Evolutionary conservation across 2,113 vertebrate species (phyloP).

Genomic region (Atractosteus spatula): DNA sequence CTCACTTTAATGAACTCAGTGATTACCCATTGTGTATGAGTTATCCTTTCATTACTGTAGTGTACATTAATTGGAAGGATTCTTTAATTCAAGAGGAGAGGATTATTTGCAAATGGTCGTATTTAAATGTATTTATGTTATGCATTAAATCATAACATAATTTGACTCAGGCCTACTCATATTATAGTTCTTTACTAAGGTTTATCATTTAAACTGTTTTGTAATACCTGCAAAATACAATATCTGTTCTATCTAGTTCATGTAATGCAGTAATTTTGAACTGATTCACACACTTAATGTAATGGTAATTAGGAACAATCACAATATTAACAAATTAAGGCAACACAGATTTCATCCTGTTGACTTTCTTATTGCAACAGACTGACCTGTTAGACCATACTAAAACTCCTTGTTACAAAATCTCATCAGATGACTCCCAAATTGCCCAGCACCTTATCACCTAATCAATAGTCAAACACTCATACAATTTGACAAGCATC

Average conservation of each 20-base stretch:
- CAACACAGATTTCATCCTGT: conserved; percentile 15
- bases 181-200: no score
- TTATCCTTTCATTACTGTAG: no score
- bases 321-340: conserved; percentile 9
- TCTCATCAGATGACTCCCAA: conserved; percentile 43
- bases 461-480: conserved; percentile 65
- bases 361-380: conserved; percentile 10
- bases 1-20: no score
- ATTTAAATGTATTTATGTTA: no score
- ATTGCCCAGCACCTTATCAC: conserved; percentile 62
- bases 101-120: no score
- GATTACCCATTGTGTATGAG: no score
- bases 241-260: no score
- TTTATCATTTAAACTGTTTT: no score
- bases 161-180: no score
- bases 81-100: no score
- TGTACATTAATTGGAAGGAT: neutral
- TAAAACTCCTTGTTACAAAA: conserved; percentile 13
- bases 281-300: neutral
- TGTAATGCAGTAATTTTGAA: neutral
- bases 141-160: no score
- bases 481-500: conserved; percentile 71
- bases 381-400: conserved; percentile 7
- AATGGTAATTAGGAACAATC: conserved; percentile 2
- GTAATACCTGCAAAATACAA: no score